phyloP scores from a whole-genome alignment of 2,113 vertebrate species.

The Podilymbus podiceps region DNA sequence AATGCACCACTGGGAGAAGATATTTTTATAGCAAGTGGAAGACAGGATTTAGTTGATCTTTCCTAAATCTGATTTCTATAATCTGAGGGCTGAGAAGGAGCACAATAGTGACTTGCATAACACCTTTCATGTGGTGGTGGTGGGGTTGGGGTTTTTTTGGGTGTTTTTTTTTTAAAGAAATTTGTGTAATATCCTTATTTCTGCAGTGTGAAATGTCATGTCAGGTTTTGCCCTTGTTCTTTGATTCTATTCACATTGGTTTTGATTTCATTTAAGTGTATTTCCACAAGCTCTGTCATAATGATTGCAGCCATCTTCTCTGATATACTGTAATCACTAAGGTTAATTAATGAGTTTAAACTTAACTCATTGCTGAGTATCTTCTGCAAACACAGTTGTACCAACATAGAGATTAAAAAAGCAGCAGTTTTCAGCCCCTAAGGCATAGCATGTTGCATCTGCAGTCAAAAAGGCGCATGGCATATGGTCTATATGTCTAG shows the following conservation, averaged over 20 bases:
- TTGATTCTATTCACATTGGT: neutral
- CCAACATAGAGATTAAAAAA: neutral
- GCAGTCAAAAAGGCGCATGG: neutral
- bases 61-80: neutral
- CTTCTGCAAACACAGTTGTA: neutral
- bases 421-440: neutral
- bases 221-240: neutral
- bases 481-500: neutral
- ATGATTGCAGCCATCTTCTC: neutral
- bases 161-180: neutral
- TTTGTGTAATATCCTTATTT: neutral
- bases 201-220: neutral
- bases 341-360: conserved; percentile 2
- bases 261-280: neutral
- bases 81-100: neutral
- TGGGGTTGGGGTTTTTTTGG: no score
- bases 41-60: neutral
- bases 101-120: neutral
- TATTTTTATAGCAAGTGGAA: neutral
- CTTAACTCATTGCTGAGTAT: neutral
- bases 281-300: neutral
- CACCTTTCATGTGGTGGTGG: neutral
- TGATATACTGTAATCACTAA: neutral
- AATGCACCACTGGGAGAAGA: neutral
- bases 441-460: neutral